Evolutionary conservation across 1,140 invertebrate species (phyloP).

Genomic region (Colletes gigas): DNA sequence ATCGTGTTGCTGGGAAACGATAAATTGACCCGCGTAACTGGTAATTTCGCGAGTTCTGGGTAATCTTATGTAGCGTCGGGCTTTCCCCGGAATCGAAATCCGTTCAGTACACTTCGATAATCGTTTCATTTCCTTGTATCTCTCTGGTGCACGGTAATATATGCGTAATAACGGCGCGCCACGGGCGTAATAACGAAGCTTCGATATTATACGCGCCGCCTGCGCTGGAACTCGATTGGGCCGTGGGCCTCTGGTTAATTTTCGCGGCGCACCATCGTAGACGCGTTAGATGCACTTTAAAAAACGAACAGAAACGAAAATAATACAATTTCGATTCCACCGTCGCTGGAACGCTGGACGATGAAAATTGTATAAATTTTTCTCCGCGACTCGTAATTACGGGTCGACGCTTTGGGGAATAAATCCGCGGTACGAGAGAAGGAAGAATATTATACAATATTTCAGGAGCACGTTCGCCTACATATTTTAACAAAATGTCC

Average conservation of each 20-base stretch:
- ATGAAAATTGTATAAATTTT: too few relatives aligned
- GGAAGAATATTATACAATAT: too few relatives aligned
- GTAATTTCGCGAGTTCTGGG: slow-evolving; percentile 15
- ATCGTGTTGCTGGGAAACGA: not conserved
- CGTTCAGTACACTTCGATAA: slow-evolving; percentile 23
- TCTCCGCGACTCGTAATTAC: too few relatives aligned
- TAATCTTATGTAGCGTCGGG: not conserved
- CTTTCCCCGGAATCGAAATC: slow-evolving; percentile 29
- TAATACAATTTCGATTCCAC: not conserved
- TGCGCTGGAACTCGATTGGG: not conserved
- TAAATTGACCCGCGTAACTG: not conserved
- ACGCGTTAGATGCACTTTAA: too few relatives aligned
- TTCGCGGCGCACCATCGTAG: not conserved
- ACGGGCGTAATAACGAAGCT: slow-evolving; percentile 35
- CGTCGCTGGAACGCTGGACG: too few relatives aligned
- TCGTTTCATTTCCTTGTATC: slow-evolving; percentile 39
- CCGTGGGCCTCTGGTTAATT: not conserved
- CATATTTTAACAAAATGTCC: too few relatives aligned
- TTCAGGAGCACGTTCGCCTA: too few relatives aligned
- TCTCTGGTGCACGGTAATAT: slow-evolving; percentile 23
- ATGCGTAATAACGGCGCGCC: slow-evolving; percentile 36
- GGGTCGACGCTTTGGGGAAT: too few relatives aligned
- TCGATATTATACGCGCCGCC: slow-evolving; percentile 31
- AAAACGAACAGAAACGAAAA: not conserved
- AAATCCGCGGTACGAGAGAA: too few relatives aligned